Percentiles rank a stretch among this genome's conserved stretches.
Evolutionary conservation across 2,888 invertebrate species (phyloP).

Genomic region (Choreutis nemorana): DNA sequence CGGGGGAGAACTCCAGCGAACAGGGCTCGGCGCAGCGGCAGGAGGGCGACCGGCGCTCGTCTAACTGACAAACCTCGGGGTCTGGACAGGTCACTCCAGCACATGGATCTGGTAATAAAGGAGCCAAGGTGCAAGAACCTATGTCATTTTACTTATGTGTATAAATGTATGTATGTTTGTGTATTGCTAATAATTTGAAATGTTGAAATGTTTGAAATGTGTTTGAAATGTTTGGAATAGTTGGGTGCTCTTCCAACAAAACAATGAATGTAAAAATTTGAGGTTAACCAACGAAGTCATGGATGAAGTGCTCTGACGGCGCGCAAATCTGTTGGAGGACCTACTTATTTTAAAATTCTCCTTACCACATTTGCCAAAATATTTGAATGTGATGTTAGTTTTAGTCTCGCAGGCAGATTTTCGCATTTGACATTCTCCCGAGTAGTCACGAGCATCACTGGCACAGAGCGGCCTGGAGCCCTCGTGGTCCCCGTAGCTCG

Average conservation of each 20-base stretch:
- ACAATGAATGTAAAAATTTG: too few relatives aligned
- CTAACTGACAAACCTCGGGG: constrained; percentile 86
- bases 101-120: constrained; percentile 91
- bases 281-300: too few relatives aligned
- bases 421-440: constrained; percentile 85
- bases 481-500: constrained; percentile 83
- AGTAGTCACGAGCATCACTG: constrained; percentile 84
- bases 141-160: too few relatives aligned
- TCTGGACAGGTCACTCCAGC: constrained; percentile 79
- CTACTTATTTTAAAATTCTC: too few relatives aligned
- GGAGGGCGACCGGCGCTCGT: constrained; percentile 76
- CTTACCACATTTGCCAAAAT: constrained; percentile 89
- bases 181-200: too few relatives aligned
- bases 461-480: constrained; percentile 84
- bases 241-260: too few relatives aligned
- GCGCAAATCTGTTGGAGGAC: too few relatives aligned
- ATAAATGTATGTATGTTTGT: too few relatives aligned
- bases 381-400: constrained; percentile 80
- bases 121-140: too few relatives aligned
- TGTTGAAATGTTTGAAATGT: too few relatives aligned
- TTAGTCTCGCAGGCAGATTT: constrained; percentile 78
- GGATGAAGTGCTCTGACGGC: too few relatives aligned
- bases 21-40: constrained; percentile 85
- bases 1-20: constrained; percentile 79
- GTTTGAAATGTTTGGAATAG: too few relatives aligned